phyloP scores from a whole-genome alignment of 2,888 invertebrate genomes.

The Marronus borbonicus region DNA sequence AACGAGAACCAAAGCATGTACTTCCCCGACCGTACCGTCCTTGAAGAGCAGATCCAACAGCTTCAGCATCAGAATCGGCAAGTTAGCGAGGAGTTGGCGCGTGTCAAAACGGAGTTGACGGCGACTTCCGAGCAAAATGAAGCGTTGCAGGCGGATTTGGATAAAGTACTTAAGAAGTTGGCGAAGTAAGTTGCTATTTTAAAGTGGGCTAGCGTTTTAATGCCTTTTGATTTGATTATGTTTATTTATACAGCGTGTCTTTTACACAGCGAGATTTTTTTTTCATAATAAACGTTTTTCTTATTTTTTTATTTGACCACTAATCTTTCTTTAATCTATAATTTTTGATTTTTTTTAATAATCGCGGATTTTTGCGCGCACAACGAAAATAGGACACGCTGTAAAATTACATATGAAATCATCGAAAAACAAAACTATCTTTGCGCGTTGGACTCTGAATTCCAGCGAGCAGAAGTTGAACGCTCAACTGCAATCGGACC shows the following conservation, averaged over 20 bases:
- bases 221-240: too few relatives aligned
- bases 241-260: too few relatives aligned
- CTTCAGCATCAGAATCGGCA: slow-evolving; percentile 48
- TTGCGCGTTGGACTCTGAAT: slow-evolving; percentile 19
- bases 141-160: slow-evolving; percentile 36
- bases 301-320: too few relatives aligned
- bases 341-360: too few relatives aligned
- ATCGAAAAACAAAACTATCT: too few relatives aligned
- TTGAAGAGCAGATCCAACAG: slow-evolving; percentile 48
- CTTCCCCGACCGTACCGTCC: slow-evolving; percentile 41
- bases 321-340: too few relatives aligned
- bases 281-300: too few relatives aligned
- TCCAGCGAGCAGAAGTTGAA: slow-evolving; percentile 47
- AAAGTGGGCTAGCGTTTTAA: neutral
- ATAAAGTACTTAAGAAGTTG: slow-evolving; percentile 42
- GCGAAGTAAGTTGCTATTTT: slow-evolving; percentile 45
- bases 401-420: too few relatives aligned
- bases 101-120: slow-evolving; percentile 43
- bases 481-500: slow-evolving; percentile 41
- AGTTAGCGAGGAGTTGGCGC: slow-evolving; percentile 43
- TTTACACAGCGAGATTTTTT: too few relatives aligned
- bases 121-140: slow-evolving; percentile 45
- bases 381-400: too few relatives aligned
- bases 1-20: slow-evolving; percentile 34
- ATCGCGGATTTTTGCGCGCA: too few relatives aligned